Evolutionary conservation across 2,888 invertebrate species (phyloP).

Genomic region (Copidosoma aretas): DNA sequence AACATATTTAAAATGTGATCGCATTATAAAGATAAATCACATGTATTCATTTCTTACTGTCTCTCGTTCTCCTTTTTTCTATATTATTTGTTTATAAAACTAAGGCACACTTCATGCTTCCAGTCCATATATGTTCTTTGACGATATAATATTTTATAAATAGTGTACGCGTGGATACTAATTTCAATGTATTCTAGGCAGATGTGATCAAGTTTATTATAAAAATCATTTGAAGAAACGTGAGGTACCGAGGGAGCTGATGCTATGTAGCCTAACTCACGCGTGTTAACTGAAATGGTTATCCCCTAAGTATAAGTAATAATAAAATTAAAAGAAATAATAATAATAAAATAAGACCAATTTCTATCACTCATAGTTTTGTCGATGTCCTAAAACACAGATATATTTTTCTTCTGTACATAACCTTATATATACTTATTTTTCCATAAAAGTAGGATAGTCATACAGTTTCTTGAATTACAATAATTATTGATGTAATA

Average conservation of each 20-base stretch:
- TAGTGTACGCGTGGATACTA: slow-evolving; percentile 19
- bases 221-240: slow-evolving; percentile 20
- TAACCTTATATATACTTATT: slow-evolving; percentile 52
- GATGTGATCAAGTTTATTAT: slow-evolving; percentile 17
- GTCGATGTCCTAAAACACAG: slow-evolving; percentile 53
- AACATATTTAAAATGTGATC: neutral
- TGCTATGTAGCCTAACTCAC: slow-evolving; percentile 19
- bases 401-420: slow-evolving; percentile 60
- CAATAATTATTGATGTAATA: slow-evolving; percentile 48
- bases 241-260: slow-evolving; percentile 31
- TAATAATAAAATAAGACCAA: slow-evolving; percentile 50
- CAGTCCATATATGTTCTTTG: slow-evolving; percentile 40
- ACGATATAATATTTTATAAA: slow-evolving; percentile 21
- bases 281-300: slow-evolving; percentile 15
- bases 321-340: slow-evolving; percentile 4
- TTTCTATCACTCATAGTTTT: slow-evolving; percentile 51
- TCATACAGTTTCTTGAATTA: slow-evolving; percentile 49
- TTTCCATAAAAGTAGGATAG: slow-evolving; percentile 52
- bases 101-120: slow-evolving; percentile 61
- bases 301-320: slow-evolving; percentile 19
- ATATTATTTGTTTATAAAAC: slow-evolving; percentile 46
- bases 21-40: neutral
- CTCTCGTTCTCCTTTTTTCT: slow-evolving; percentile 9
- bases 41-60: neutral
- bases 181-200: slow-evolving; percentile 8